Conservation (phyloP, 2,797 vertebrate genomes). For the Poeciliopsis gracilis region DNA sequence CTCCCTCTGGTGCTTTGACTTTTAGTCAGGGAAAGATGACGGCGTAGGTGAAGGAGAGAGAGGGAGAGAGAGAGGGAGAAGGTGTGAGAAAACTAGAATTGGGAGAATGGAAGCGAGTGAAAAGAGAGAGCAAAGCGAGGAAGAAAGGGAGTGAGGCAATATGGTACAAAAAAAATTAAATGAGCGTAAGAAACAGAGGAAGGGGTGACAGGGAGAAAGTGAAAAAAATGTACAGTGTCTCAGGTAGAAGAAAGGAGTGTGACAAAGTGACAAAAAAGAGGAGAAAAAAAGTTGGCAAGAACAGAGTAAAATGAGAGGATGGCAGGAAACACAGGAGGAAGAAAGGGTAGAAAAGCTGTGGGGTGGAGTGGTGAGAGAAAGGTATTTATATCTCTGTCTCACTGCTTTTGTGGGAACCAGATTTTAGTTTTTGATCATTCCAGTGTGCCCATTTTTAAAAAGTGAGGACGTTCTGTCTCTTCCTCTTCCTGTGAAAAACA, state of each 20-base stretch:
- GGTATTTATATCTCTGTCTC: not conserved
- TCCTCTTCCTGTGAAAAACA: not conserved
- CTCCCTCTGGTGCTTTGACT: slow-evolving; percentile 48
- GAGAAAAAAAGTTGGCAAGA: slow-evolving; percentile 39
- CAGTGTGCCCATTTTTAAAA: slow-evolving; percentile 1
- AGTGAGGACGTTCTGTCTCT: slow-evolving; percentile 1
- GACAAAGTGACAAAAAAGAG: slow-evolving; percentile 41
- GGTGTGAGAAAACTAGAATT: slow-evolving; percentile 47
- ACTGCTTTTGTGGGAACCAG: slow-evolving; percentile 2
- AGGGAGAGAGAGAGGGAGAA: slow-evolving; percentile 25
- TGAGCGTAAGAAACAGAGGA: slow-evolving; percentile 42
- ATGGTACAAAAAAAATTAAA: slow-evolving; percentile 54
- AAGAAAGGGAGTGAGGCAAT: slow-evolving; percentile 27
- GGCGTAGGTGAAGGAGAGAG: slow-evolving; percentile 28
- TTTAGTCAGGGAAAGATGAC: slow-evolving; percentile 37
- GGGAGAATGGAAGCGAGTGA: slow-evolving; percentile 21
- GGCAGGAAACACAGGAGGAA: slow-evolving; percentile 48
- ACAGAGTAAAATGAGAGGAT: slow-evolving; percentile 45
- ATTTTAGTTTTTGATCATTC: slow-evolving; percentile 6
- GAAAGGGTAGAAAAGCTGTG: slow-evolving; percentile 32
- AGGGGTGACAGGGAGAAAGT: slow-evolving; percentile 50
- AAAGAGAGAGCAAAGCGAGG: slow-evolving; percentile 35
- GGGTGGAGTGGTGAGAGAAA: slow-evolving; percentile 12
- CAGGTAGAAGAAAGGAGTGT: slow-evolving; percentile 37
- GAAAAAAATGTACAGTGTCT: slow-evolving; percentile 46